Evolutionary conservation across 2,888 invertebrate species (phyloP), one percentile per base, ranked within the genome.

Genomic region (Apoderus coryli): DNA sequence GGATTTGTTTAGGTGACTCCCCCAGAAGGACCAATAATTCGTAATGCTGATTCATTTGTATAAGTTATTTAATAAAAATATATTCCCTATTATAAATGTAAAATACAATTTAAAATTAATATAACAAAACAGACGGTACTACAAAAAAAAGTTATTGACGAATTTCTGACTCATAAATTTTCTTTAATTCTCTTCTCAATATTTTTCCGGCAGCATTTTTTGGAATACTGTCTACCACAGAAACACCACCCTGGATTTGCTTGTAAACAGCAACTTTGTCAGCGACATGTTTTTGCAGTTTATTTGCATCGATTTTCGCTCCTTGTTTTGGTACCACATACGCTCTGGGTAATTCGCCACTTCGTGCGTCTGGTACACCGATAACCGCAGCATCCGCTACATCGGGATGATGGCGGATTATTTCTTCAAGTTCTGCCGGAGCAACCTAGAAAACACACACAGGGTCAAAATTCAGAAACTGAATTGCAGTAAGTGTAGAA

Each of bases 361-460:
- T 63, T 5, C 56, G 52, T 1, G 62, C 56, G 47, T 85, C 72
- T 0, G 76, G 72, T 14, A 81, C 56, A 1, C 86, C 88, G 36
- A 89, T 63, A 0, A 92, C 88, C 0, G 80, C 89, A 1, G 77
- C 82, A 46, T 92, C 90, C 6, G 64, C 53, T 1, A 92, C 66
- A 16, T 67, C 68, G 1, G 82, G 77, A 54, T 84, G 78, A 22
- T 68, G 64, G 34, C 78, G 65, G 2, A 86, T 49, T 4, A 81
- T 46, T 33, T 66, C 72, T 56, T 90, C 90, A 16, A 90, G 53
- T 54, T 90, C 90, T 1, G 89, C 88, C 15, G 90, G 90, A 6
- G 89, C 73, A 4, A 90, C 88, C 45, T 45, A 30, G n/a, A 36
- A 35, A 0, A 65, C n/a, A n/a, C 19, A n/a, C n/a, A n/a, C n/a